Base-by-base conservation (phyloP, 2,113 vertebrate genomes). In the Megaceryle torquata region DNA sequence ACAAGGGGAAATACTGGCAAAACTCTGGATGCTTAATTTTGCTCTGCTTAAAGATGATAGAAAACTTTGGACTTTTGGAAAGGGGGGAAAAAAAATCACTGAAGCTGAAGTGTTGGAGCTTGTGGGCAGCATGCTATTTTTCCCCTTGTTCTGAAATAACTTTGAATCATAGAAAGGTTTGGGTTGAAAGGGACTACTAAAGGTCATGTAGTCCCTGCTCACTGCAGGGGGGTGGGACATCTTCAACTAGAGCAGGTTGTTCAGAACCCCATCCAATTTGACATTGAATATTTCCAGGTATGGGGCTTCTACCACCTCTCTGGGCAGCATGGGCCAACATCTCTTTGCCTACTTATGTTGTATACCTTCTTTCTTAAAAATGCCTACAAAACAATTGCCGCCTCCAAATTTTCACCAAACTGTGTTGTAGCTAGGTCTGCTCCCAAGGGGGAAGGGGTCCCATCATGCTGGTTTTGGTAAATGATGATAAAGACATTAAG, bases 1-100 rank as follows among this genome's bases (percentile, higher is more conserved):
- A 37, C 19, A n/a, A 35, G 63, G 78, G 37, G 51, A 87, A 87
- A 46, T 33, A 9, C 16, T 56, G 84, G 35, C 14, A 53, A 84
- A 82, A 65, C 41, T 54, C 28, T 2, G 13, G 37, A 41, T 1
- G 4, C 64, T 37, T 71, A 2, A 64, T 46, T 88, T 91, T 48
- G 41, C 15, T 60, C 46, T 54, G 43, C 22, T 80, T 82, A 79
- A 70, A 82, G 53, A 54, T 64, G 53, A 51, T 43, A 56, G 41
- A 70, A 61, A 69, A 25, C 18, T 44, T 59, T 3, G 5, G 64
- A 16, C 15, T 65, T 74, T 29, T 31, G 72, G 60, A 56, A 46
- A 64, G 9, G 4, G 7, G 20, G n/a, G 2, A 5, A 7, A 24
- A 54, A 19, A 24, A 54, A 18, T 3, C 2, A 16, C 0, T 2